Percentiles rank a stretch among this genome's conserved stretches.
Conservation (phyloP, 2,113 vertebrate genomes). For the Poeciliopsis prolifica region DNA sequence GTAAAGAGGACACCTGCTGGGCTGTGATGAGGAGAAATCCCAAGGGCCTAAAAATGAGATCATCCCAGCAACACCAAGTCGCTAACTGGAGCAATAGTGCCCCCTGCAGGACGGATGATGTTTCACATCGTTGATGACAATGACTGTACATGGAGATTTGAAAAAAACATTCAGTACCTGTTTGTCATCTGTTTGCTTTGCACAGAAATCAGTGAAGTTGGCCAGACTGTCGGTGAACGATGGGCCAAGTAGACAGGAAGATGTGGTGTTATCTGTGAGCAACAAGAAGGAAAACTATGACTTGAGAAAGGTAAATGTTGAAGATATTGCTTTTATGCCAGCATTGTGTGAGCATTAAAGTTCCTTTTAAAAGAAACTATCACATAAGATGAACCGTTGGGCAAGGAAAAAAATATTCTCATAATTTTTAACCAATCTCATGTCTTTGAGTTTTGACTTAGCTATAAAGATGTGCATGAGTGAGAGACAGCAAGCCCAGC, state of each 20-base stretch:
- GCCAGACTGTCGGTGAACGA: constrained; percentile 22
- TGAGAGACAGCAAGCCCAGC: constrained; percentile 44
- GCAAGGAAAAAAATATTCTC: background rate
- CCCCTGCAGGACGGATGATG: constrained; percentile 57
- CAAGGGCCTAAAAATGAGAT: constrained; percentile 66
- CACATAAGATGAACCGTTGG: background rate
- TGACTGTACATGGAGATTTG: background rate
- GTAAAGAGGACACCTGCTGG: constrained; percentile 69
- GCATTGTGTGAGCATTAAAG: background rate
- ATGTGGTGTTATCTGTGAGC: constrained; percentile 24
- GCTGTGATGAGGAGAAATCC: constrained; percentile 62
- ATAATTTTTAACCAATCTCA: constrained; percentile 35
- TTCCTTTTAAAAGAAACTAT: background rate
- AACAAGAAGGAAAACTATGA: background rate
- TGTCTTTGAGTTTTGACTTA: constrained; percentile 44
- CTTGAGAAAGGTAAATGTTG: background rate
- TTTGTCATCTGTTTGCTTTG: constrained; percentile 37
- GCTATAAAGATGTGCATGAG: constrained; percentile 46
- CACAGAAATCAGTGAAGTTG: constrained; percentile 20
- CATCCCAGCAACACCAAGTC: constrained; percentile 43
- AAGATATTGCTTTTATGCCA: too few species aligned
- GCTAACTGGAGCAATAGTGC: constrained; percentile 70
- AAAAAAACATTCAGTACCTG: constrained; percentile 37
- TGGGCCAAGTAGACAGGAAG: background rate
- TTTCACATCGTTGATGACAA: background rate